Evolutionary conservation across 2,113 vertebrate species (phyloP), one percentile per base, ranked within the genome.

Genomic region (Sceloporus undulatus): DNA sequence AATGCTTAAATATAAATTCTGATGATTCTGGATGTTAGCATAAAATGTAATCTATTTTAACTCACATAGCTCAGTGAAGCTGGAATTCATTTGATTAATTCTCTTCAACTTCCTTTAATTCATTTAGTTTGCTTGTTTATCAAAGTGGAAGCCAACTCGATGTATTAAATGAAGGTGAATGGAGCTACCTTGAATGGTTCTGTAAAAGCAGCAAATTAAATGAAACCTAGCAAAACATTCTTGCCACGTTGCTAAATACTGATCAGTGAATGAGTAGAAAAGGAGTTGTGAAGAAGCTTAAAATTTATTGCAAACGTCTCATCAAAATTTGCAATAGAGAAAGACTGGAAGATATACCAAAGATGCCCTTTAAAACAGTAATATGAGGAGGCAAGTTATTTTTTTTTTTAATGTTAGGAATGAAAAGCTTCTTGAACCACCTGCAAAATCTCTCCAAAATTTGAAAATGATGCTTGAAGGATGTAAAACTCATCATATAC

Each of bases 111-210:
- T 84, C 87, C 80, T 29, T 88, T 88, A 88, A 78, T 88, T 84
- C 80, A 78, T 88, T 84, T 68, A 78, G 81, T 84, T 88, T 83
- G 74, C 74, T 88, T 88, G 87, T 88, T 83, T 88, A 82, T 83
- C 84, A 78, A 68, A 65, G 75, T 78, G 74, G 74, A 78, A 85
- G 84, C 27, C 59, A 78, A 78, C 84, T 66, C 84, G 48, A 48
- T 34, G 84, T 48, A 77, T 77, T 48, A 76, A 88, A 66, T 83
- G 87, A 82, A 88, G 73, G 87, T 88, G 87, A 83, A 87, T 87
- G 79, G 27, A 66, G 1, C n/a, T 48, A 77, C 81, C 62, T 84
- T 88, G 80, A 70, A 87, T 87, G 71, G 54, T 21, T 82, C 27
- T 75, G 34, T 87, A 62, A 88, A 84, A 82, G 56, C 82, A 77